Base-by-base conservation (phyloP, 1,140 invertebrate species). In the Zelostemma sp. region DNA sequence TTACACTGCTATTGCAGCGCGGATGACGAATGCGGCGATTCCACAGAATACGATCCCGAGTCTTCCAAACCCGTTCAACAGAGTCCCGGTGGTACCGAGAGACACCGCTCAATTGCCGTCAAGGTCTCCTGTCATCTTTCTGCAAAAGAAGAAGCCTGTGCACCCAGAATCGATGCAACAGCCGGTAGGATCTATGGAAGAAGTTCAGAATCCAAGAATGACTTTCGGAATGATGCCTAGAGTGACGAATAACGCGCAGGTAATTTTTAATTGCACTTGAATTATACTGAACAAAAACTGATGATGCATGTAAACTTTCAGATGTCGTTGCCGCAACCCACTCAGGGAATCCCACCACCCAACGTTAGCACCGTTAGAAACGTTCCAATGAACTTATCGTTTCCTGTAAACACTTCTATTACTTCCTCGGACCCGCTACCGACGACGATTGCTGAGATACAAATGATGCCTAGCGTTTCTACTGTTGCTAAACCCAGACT, bases 351-450 rank as follows among this genome's bases (percentile, higher is more conserved):
- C 1, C n/a, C 11, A 1, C 12, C 14, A 1, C 54, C 4, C n/a
- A 53, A 35, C n/a, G 6, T 33, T 0, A 41, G n/a, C 0, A 8
- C 48, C 25, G 6, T 33, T 5, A 6, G 49, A 11, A 56, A 63
- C 4, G 2, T 35, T 3, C 6, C 35, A 0, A 51, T 55, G 0
- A 56, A 25, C 9, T 89, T 88, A 70, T 82, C 87, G 1, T 87
- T 90, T 21, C 91, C 92, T 1, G 88, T 90, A 0, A 95, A 93
- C 85, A 92, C 93, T 5, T 91, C 93, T 0, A 93, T 94, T 11
- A 93, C 93, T 0, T 89, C 89, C 5, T 93, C 92, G 0, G 93
- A 94, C 79, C 91, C 90, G 8, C 77, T 93, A 35, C 92, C 93
- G 0, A 89, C 89, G 11, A 85, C 82, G 1, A 74, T 71, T 5